Conservation (phyloP, 2,888 invertebrate genomes). For the Dugesia japonica region DNA sequence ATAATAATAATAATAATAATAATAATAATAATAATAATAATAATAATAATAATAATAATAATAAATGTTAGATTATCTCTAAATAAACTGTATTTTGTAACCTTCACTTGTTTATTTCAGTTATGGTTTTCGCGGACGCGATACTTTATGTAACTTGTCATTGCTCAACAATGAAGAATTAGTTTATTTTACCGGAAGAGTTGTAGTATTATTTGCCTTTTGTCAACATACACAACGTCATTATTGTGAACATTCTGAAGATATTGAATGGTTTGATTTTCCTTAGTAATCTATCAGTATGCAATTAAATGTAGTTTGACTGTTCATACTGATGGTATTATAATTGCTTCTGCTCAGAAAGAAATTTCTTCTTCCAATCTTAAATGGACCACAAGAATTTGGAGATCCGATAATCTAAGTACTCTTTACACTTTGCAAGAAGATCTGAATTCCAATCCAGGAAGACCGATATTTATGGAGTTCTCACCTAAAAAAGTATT, state of each 20-base stretch:
- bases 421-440: neutral
- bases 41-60: too few relatives aligned
- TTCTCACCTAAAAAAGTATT: neutral
- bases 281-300: too few relatives aligned
- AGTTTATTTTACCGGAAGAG: slow-evolving; percentile 41
- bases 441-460: neutral
- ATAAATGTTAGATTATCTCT: too few relatives aligned
- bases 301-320: neutral
- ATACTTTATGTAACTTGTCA: slow-evolving; percentile 41
- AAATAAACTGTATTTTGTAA: too few relatives aligned
- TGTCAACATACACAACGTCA: slow-evolving; percentile 40
- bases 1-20: too few relatives aligned
- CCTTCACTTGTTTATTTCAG: slow-evolving; percentile 37
- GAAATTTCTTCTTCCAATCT: neutral
- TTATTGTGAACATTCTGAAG: slow-evolving; percentile 43
- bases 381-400: neutral
- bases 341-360: neutral
- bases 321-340: neutral
- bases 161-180: slow-evolving; percentile 40
- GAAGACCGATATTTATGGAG: neutral
- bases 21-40: too few relatives aligned
- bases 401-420: neutral
- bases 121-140: slow-evolving; percentile 45
- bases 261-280: slow-evolving; percentile 37
- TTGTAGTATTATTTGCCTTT: slow-evolving; percentile 40